Evolutionary conservation across 2,113 vertebrate genomes (phyloP).

Genomic region (Balaeniceps rex): DNA sequence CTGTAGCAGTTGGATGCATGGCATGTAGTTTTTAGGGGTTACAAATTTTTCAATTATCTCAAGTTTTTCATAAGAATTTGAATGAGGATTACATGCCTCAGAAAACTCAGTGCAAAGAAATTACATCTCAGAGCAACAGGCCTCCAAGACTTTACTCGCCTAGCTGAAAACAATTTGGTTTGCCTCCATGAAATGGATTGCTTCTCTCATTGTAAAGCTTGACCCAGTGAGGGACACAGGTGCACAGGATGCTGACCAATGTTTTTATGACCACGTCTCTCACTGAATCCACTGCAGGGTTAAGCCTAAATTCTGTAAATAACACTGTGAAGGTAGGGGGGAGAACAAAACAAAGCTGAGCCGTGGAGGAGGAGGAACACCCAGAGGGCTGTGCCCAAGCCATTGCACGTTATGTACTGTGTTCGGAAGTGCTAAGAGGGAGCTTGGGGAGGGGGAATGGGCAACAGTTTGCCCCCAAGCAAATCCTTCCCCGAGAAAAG

Average conservation of each 20-base stretch:
- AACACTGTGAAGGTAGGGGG: fast-evolving
- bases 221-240: not conserved
- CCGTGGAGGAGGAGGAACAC: not conserved
- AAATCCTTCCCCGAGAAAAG: not conserved
- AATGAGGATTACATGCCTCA: not conserved
- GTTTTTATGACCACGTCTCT: not conserved
- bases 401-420: not conserved
- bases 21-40: not conserved
- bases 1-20: not conserved
- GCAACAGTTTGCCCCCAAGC: not conserved
- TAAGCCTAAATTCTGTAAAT: not conserved
- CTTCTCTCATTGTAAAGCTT: not conserved
- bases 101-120: not conserved
- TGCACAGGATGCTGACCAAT: not conserved
- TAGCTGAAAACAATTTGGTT: not conserved
- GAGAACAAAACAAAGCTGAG: not conserved
- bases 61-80: not conserved
- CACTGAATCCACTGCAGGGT: not conserved
- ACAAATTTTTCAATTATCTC: not conserved
- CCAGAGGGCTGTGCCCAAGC: not conserved
- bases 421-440: not conserved
- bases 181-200: not conserved
- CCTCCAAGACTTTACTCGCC: not conserved
- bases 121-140: not conserved
- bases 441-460: not conserved